Base-by-base conservation (phyloP, 1,140 invertebrate genomes). In the Scaptodrosophila lebanonensis region DNA sequence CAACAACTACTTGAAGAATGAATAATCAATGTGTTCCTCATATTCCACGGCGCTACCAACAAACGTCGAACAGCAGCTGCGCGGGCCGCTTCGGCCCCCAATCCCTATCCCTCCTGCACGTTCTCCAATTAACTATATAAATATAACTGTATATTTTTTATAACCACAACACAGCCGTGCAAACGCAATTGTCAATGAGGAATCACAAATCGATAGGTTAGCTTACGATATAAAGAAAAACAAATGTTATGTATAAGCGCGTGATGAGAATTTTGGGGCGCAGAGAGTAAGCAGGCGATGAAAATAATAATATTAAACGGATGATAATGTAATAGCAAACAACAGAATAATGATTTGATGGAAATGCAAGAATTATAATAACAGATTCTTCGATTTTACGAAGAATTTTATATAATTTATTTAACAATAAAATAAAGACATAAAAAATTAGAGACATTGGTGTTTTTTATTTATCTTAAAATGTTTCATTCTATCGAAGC, bases 321-420 rank as follows among this genome's bases (percentile, higher is more conserved):
- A 30, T 22, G 64, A 50, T 63, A 35, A 52, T 36, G 38, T 17
- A 62, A 48, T 51, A 51, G 16, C 17, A 57, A 57, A 29, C 39
- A 45, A 39, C 17, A 42, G 20, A 51, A 27, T 29, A 42, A 54
- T n/a, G n/a, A n/a, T 13, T 33, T 33, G 12, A 51, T n/a, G 40
- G 27, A 61, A 13, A 65, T 27, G 42, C 6, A 36, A 36, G 25
- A 51, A 33, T 43, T 48, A 57, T 61, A 48, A 75, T 57, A 66
- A 76, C 39, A 56, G 60, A 71, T 73, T 62, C 83, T 85, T 85
- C 83, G 83, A 85, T 85, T 85, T 85, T 85, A 83, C 69, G 83
- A 85, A 85, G 83, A 64, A 59, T 69, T 82, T 76, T 65, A 69
- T n/a, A n/a, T 84, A 84, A 84, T 84, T 84, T 84, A 84, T 84